Conservation (phyloP, 1,140 invertebrate species). For the Listronotus bonariensis region DNA sequence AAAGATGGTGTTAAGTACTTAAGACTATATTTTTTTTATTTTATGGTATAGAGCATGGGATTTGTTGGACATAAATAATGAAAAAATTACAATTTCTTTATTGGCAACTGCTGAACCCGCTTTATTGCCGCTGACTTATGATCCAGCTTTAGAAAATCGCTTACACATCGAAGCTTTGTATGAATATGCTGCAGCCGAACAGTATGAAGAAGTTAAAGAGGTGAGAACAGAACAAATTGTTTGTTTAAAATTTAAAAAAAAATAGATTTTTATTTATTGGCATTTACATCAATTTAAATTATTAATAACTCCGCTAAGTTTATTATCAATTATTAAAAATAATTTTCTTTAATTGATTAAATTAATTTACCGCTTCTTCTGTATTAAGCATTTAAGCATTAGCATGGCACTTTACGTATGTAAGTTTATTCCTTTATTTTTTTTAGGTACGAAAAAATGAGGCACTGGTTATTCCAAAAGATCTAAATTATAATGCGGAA, state of each 20-base stretch:
- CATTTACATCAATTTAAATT: too few relatives aligned
- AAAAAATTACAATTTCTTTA: constrained; percentile 59
- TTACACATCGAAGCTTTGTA: constrained; percentile 75
- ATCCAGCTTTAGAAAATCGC: constrained; percentile 58
- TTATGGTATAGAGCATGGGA: constrained; percentile 63
- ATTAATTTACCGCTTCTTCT: too few relatives aligned
- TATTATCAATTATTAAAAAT: too few relatives aligned
- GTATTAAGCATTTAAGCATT: too few relatives aligned
- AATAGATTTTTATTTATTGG: too few relatives aligned
- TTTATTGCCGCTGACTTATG: constrained; percentile 57
- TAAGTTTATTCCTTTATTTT: too few relatives aligned
- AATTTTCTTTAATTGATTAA: too few relatives aligned
- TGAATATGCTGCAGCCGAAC: constrained; percentile 60
- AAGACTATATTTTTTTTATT: too few relatives aligned
- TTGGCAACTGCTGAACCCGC: constrained; percentile 58
- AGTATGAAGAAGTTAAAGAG: constrained; percentile 70
- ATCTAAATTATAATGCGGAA: constrained; percentile 74
- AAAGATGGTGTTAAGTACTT: too few relatives aligned
- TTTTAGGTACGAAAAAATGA: constrained; percentile 62
- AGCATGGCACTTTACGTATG: too few relatives aligned
- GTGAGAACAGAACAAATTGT: constrained; percentile 31
- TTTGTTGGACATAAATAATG: constrained; percentile 59
- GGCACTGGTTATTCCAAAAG: constrained; percentile 67
- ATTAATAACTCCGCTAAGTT: too few relatives aligned
- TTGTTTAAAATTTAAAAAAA: too few relatives aligned